These are phyloP conservation scores for Chaitophorus viminalis DNA, from an alignment of 2,888 invertebrate species.

Conservation along the genomic window DNA sequence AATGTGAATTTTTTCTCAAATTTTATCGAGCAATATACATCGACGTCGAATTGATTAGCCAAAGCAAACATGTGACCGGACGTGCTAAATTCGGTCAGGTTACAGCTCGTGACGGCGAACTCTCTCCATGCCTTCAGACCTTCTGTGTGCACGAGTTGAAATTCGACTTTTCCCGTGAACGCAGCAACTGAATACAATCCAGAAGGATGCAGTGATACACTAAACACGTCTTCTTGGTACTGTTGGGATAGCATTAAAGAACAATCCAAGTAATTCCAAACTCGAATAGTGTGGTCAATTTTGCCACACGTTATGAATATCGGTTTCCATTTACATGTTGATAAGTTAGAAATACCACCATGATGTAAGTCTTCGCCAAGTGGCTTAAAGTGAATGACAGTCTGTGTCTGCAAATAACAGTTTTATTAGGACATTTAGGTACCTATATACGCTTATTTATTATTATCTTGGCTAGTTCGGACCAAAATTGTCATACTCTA, in stretches of 20 bases:
- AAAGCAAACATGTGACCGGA: conserved; percentile 92
- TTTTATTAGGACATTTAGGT: no score
- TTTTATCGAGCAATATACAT: conserved; percentile 84
- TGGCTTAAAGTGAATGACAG: conserved; percentile 25
- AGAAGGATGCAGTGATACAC: conserved; percentile 79
- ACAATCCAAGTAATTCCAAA: conserved; percentile 92
- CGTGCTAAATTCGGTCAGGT: conserved; percentile 81
- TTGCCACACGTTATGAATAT: conserved; percentile 84
- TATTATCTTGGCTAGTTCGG: no score
- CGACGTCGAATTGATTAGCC: conserved; percentile 85
- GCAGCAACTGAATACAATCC: conserved; percentile 85
- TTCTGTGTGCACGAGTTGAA: conserved; percentile 88
- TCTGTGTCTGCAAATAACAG: not conserved
- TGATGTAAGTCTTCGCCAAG: conserved; percentile 80
- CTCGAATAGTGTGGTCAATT: conserved; percentile 83
- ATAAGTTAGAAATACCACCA: conserved; percentile 81
- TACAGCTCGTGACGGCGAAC: conserved; percentile 80
- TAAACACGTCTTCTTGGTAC: conserved; percentile 84
- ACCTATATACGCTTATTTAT: no score
- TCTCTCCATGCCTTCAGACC: conserved; percentile 79
- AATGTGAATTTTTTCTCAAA: conserved; percentile 80
- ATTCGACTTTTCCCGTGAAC: conserved; percentile 88
- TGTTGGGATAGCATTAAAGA: conserved; percentile 80
- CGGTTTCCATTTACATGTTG: conserved; percentile 89
- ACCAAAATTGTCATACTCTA: not conserved